These are phyloP conservation scores for Radopholus similis DNA, from an alignment of 1,140 invertebrate species.

Conservation along the genomic window DNA sequence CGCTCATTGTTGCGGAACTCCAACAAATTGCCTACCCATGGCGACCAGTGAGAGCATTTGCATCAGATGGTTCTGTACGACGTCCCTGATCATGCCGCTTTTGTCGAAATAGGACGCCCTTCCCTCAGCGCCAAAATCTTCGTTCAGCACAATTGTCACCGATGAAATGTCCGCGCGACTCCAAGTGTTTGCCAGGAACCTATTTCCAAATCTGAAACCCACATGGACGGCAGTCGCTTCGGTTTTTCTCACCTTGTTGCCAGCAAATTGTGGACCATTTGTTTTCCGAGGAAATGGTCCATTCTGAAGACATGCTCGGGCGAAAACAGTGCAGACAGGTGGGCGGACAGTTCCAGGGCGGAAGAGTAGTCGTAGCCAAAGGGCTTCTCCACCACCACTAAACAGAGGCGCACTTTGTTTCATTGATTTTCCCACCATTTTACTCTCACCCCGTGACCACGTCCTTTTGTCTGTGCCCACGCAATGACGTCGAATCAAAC, in stretches of 20 bases:
- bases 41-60: constrained; percentile 93
- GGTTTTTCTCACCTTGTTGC: too few species aligned
- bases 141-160: constrained; percentile 92
- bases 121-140: constrained; percentile 97
- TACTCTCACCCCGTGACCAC: too few species aligned
- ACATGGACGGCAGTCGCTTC: too few species aligned
- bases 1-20: neutral
- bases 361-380: too few species aligned
- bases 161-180: constrained; percentile 85
- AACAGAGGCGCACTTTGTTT: too few species aligned
- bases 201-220: constrained; percentile 72
- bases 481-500: too few species aligned
- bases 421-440: too few species aligned
- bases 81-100: constrained; percentile 85
- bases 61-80: constrained; percentile 92
- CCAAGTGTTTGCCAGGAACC: constrained; percentile 64
- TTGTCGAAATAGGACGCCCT: constrained; percentile 96
- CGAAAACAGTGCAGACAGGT: too few species aligned
- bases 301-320: constrained; percentile 98
- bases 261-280: constrained; percentile 99
- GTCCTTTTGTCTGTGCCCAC: too few species aligned
- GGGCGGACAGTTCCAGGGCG: too few species aligned
- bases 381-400: too few species aligned
- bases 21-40: constrained; percentile 69
- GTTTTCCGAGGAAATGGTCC: constrained; percentile 97